Base-by-base conservation (phyloP, 2,888 invertebrate genomes). In the Drosophila setosimentum region DNA sequence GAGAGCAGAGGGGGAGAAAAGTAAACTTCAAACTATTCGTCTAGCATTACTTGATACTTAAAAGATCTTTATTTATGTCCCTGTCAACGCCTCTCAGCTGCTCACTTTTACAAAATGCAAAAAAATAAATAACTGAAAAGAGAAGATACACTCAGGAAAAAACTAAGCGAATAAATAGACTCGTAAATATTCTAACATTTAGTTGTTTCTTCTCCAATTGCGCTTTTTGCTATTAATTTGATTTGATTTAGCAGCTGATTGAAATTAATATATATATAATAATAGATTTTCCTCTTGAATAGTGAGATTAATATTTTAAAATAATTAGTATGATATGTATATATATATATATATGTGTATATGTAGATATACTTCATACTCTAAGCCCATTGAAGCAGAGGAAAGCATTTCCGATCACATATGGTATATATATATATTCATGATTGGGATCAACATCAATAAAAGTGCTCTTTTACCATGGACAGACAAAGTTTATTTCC, bases 61-160 rank as follows among this genome's bases (percentile, higher is more conserved):
- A 75, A 73, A 81, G 76, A 68, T 72, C 74, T 76, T 92, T 92
- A 92, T 92, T 92, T 92, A 92, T 91, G 89, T 82, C 80, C 78
- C 86, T 92, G 91, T 92, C 91, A 91, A 62, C 91, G 79, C 77
- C 73, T 70, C 85, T 91, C 92, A 92, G 91, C 91, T 92, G 91
- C 87, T 87, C 78, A 76, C 76, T 59, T 73, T 57, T 58, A 55
- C 69, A 27, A 70, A 63, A 63, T 67, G 69, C 68, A 49, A 73
- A 69, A 68, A 59, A 42, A 55, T 42, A n/a, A 45, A 48, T 24
- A 45, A 45, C 16, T 45, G 48, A 54, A 64, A 57, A 37, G 4
- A 7, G 57, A 40, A 61, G 63, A 74, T 69, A 24, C 24, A 45
- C 45, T 45, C 24, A 45, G 45, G 24, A 24, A 45, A 45, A 16